Percentiles rank a stretch among this genome's conserved stretches.
Conservation (phyloP, 1,140 invertebrate genomes). For the Scaptodrosophila lebanonensis region DNA sequence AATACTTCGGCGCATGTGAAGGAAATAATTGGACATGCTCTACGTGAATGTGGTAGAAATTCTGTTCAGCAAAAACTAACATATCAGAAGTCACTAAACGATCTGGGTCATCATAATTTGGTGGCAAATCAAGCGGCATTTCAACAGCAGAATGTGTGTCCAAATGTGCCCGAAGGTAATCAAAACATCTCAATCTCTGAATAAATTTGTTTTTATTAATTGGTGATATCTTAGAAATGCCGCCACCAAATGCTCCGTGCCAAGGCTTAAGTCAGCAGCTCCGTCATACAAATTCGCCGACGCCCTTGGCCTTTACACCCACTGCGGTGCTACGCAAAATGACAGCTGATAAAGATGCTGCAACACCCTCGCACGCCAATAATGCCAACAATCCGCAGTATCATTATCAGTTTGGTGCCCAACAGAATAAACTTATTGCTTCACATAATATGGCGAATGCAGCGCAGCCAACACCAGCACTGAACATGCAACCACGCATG, state of each 20-base stretch:
- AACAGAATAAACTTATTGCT: slow-evolving; percentile 76
- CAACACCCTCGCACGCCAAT: slow-evolving; percentile 15
- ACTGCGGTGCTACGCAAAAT: slow-evolving; percentile 94
- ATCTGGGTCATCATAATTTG: slow-evolving; percentile 8
- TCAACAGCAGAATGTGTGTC: slow-evolving; percentile 10
- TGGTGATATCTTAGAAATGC: slow-evolving; percentile 24
- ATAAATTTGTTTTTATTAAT: not conserved
- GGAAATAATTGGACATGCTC: slow-evolving; percentile 84
- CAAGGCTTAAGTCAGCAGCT: slow-evolving; percentile 24
- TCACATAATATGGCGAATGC: slow-evolving; percentile 23
- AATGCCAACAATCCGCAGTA: slow-evolving; percentile 61
- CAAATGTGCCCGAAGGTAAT: slow-evolving; percentile 38
- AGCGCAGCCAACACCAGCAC: slow-evolving; percentile 23
- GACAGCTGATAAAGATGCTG: slow-evolving; percentile 92
- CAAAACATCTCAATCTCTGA: not conserved
- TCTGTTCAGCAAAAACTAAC: slow-evolving; percentile 4
- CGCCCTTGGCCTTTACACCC: slow-evolving; percentile 90
- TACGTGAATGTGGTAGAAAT: slow-evolving; percentile 78
- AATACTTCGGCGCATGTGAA: slow-evolving; percentile 84
- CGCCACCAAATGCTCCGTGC: slow-evolving; percentile 7
- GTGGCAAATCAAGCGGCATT: slow-evolving; percentile 15
- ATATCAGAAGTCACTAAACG: slow-evolving; percentile 14
- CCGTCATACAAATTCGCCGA: slow-evolving; percentile 78
- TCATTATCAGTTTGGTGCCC: slow-evolving; percentile 41
- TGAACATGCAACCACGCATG: slow-evolving; percentile 55